Conservation (phyloP, 1,140 invertebrate genomes). For the Capitella teleta region DNA sequence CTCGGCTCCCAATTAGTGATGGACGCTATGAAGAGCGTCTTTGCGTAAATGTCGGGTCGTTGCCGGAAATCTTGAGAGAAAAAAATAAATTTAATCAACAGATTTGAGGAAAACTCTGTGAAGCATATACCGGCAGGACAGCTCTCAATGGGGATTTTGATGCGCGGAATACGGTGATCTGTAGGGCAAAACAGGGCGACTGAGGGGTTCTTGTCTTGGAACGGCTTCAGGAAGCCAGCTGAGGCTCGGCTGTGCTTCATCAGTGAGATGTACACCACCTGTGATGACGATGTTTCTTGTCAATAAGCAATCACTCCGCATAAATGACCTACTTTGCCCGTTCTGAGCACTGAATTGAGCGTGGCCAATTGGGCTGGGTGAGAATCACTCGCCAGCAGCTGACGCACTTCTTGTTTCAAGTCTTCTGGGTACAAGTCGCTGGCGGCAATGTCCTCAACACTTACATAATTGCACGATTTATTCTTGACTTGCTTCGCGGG, state of each 20-base stretch:
- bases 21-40: constrained; percentile 56
- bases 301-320: constrained; percentile 9
- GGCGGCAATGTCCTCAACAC: background rate
- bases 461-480: background rate
- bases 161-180: constrained; percentile 59
- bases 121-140: constrained; percentile 45
- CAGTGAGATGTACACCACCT: constrained; percentile 46
- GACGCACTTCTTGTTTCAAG: constrained; percentile 1
- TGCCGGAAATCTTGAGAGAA: constrained; percentile 30
- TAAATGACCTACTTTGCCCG: background rate
- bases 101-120: background rate
- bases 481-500: too few relatives aligned
- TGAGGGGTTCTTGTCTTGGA: constrained; percentile 47
- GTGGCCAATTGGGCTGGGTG: background rate
- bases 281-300: too few relatives aligned
- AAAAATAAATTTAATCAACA: background rate
- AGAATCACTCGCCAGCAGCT: constrained; percentile 16
- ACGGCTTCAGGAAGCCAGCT: constrained; percentile 54
- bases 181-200: constrained; percentile 56
- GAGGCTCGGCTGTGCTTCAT: constrained; percentile 52
- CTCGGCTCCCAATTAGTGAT: constrained; percentile 56
- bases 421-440: background rate
- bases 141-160: constrained; percentile 52
- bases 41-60: constrained; percentile 47
- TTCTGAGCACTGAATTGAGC: background rate